Evolutionary conservation across 2,888 invertebrate species (phyloP), one percentile per base, ranked within the genome.

Genomic region (Campoplex nolae): DNA sequence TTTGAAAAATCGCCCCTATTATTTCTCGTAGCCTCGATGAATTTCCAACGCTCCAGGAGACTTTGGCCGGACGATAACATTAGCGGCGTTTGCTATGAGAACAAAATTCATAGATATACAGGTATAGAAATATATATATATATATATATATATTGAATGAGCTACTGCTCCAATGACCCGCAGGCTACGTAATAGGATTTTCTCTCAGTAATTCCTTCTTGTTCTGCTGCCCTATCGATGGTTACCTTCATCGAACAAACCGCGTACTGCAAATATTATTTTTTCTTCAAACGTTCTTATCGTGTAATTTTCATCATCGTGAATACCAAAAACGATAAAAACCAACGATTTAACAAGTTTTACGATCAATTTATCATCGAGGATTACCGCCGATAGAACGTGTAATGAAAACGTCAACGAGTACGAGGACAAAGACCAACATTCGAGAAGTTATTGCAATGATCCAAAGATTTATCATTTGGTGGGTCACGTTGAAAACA

Each of bases 111-210:
- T 48, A 18, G 51, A 38, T 18, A 67, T 48, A 58, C 45, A 56
- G n/a, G 42, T 35, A 38, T 54, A 32, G 32, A 38, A 8, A 68
- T 51, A 51, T n/a, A 74, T 23, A 38, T 8, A 0, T 18, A 68
- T 51, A 51, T n/a, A 74, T 23, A 38, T 8, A 0, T 18, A 13
- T 23, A 54, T n/a, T 35, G 8, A 35, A 70, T n/a, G 54, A 48
- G 48, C 28, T 65, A 51, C 65, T 45, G 48, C 76, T 77, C 76
- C 65, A 65, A 65, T 77, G 51, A 77, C 51, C 67, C 51, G 35
- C 51, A 80, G 32, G 45, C 42, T 65, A 65, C 38, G 56, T 86
- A 86, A 86, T 84, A 80, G 86, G 86, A 86, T 86, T 86, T 75
- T 86, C 79, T 80, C 51, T 62, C 56, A 58, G 73, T 86, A 86